Conservation (phyloP, 2,797 vertebrate genomes). For the Heliangelus exortis region DNA sequence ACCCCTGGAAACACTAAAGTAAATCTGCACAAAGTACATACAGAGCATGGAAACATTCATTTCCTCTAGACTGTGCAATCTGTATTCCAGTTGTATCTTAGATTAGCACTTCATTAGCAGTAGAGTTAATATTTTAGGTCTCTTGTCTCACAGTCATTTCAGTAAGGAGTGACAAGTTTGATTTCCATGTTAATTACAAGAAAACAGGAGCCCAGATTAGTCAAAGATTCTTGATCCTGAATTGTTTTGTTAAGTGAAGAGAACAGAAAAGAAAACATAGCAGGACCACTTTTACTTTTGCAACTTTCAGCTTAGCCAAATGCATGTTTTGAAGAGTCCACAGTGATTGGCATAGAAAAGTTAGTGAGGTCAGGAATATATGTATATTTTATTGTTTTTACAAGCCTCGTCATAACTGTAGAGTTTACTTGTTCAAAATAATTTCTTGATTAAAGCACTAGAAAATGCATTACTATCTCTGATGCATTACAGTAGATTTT, state of each 20-base stretch:
- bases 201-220: neutral
- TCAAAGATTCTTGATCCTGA: neutral
- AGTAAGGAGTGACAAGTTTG: neutral
- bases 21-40: neutral
- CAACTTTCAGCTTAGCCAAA: neutral
- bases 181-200: neutral
- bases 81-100: neutral
- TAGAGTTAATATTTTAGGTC: neutral
- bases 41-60: neutral
- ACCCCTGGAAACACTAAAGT: accelerated
- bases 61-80: neutral
- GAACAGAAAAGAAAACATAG: neutral
- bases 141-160: neutral
- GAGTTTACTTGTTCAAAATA: neutral
- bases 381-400: neutral
- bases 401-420: neutral
- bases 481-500: neutral
- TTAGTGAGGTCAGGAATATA: too few species aligned
- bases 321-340: neutral
- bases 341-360: neutral
- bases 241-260: neutral
- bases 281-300: neutral
- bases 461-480: neutral
- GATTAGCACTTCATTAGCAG: neutral
- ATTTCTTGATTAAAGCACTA: neutral